Percentiles rank a stretch among this genome's conserved stretches.
Evolutionary conservation across 2,888 invertebrate species (phyloP).

Genomic region (Cepaea hortensis): DNA sequence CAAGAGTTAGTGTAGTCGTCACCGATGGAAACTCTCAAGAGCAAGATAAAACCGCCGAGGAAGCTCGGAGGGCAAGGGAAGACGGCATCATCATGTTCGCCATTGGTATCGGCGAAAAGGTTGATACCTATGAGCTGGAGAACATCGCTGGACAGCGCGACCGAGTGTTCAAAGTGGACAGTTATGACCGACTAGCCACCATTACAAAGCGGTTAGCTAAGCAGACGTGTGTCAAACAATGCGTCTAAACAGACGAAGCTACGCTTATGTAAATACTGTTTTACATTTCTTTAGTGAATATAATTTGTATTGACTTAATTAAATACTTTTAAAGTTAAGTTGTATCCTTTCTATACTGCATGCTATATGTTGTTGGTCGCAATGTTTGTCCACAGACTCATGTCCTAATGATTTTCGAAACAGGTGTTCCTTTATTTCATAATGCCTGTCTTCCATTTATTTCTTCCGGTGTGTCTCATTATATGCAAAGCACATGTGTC

Average conservation of each 20-base stretch:
- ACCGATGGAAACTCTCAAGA: slow-evolving; percentile 20
- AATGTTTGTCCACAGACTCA: too few species aligned
- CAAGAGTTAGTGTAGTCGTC: not conserved
- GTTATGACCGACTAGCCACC: slow-evolving; percentile 6
- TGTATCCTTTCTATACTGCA: too few species aligned
- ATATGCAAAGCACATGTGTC: too few species aligned
- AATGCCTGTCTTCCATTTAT: too few species aligned
- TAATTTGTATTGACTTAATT: too few species aligned
- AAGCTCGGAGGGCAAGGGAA: slow-evolving; percentile 13
- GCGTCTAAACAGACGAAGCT: not conserved
- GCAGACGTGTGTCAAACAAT: slow-evolving; percentile 14
- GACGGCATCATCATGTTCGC: slow-evolving; percentile 47
- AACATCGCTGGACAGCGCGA: slow-evolving; percentile 44
- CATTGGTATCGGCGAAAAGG: slow-evolving; percentile 38
- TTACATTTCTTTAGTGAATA: too few species aligned
- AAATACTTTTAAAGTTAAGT: too few species aligned
- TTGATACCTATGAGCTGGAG: slow-evolving; percentile 36
- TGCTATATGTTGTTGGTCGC: too few species aligned
- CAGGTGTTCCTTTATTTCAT: too few species aligned
- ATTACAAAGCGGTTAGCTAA: slow-evolving; percentile 23
- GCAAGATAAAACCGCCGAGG: not conserved
- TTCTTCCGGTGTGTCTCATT: too few species aligned
- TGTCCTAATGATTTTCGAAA: too few species aligned
- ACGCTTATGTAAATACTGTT: too few species aligned
- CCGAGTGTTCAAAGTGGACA: slow-evolving; percentile 24